Base-by-base conservation (phyloP, 2,888 invertebrate genomes). In the Parascotia fuliginaria region DNA sequence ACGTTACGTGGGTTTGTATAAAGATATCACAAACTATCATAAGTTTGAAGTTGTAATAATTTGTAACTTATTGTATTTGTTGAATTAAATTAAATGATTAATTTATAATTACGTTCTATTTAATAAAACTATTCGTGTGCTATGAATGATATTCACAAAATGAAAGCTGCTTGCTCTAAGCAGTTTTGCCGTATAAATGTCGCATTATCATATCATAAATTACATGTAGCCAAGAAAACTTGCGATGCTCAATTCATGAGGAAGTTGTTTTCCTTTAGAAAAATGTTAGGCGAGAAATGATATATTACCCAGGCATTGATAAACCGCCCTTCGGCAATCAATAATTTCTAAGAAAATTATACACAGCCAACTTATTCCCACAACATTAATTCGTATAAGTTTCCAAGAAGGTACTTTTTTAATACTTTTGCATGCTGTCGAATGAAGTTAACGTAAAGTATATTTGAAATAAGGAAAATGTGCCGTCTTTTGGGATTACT, bases 291-390 rank as follows among this genome's bases (percentile, higher is more conserved):
- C 54, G 57, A 65, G 64, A 59, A 57, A 59, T 69, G 61, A 81
- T 83, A 78, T 77, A 77, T 81, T 73, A 74, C 59, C 56, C 61
- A 58, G 75, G 74, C 82, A 79, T 80, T 83, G 81, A 82, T 83
- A 76, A 78, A 83, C 75, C 61, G 68, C 67, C 67, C 67, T 77
- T 75, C 63, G 70, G 70, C 69, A 69, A 81, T 79, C 70, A 75
- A 79, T 80, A 83, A 81, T 77, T 73, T 75, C 67, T 55, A 50
- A 65, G 70, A 73, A 77, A 78, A 79, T 77, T 77, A 77, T 75
- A 71, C 70, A 53, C 66, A 58, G 58, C 53, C 58, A 65, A 72
- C 63, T 75, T 74, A 65, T 70, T 68, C 60, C 60, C 60, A 61
- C 68, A 69, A 59, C 62, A 75, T 77, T 77, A 77, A 74, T 74